A percentile compares a stretch with the other conserved stretches of the same genome.
Evolutionary conservation across 2,888 invertebrate species (phyloP).

Genomic region (Tetragonisca angustula): DNA sequence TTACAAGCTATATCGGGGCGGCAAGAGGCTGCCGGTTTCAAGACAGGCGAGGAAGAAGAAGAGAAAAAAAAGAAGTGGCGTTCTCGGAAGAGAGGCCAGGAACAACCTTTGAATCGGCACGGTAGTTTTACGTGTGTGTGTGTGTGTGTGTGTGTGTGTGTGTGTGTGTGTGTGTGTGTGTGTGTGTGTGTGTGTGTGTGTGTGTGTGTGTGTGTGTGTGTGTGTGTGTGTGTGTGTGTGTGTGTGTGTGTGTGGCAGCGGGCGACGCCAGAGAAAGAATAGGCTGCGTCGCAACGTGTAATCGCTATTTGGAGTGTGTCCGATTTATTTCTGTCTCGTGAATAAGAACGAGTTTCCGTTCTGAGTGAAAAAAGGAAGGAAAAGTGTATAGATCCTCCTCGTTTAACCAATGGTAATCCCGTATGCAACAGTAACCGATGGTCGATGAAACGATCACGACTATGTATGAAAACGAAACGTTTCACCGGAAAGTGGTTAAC

Average conservation of each 20-base stretch:
- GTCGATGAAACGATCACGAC: not conserved
- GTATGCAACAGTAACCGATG: not conserved
- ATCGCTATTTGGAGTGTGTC: conserved; percentile 67
- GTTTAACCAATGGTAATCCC: not conserved
- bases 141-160: no score
- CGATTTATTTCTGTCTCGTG: conserved; percentile 66
- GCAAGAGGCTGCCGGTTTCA: conserved; percentile 30
- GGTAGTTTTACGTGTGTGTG: no score
- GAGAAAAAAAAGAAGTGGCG: conserved; percentile 45
- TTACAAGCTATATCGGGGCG: conserved; percentile 37
- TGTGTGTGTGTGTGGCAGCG: no score
- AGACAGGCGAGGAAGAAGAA: conserved; percentile 23
- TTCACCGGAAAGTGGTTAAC: not conserved
- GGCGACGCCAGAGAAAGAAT: conserved; percentile 36
- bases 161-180: no score
- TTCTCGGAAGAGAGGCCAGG: conserved; percentile 74
- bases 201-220: no score
- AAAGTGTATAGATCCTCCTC: not conserved
- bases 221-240: no score
- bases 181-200: no score
- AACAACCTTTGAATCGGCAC: conserved; percentile 54
- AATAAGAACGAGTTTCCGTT: conserved; percentile 44
- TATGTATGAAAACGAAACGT: not conserved
- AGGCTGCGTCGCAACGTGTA: conserved; percentile 51
- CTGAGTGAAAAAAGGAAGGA: conserved; percentile 9